Evolutionary conservation across 1,140 invertebrate species (phyloP).

Genomic region (Papilio helenus): DNA sequence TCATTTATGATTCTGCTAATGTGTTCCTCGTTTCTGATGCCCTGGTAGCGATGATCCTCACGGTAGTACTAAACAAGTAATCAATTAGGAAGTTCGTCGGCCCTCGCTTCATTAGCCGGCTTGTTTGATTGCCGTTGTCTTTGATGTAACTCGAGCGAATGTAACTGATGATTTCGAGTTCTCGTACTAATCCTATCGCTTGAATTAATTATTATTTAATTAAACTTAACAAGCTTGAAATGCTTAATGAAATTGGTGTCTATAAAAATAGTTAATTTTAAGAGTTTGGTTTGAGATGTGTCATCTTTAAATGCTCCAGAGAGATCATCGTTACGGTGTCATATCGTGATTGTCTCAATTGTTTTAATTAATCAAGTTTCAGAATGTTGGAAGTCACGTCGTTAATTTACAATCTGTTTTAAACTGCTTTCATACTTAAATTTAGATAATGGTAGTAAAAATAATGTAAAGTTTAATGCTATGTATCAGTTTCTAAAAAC

Average conservation of each 20-base stretch:
- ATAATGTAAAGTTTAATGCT: neutral
- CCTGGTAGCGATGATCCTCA: neutral
- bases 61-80: neutral
- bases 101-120: neutral
- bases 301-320: neutral
- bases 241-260: neutral
- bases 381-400: neutral
- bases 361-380: neutral
- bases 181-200: neutral
- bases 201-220: neutral
- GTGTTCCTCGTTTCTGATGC: neutral
- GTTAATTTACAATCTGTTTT: neutral
- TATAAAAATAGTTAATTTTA: neutral
- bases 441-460: neutral
- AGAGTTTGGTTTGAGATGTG: neutral
- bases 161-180: neutral
- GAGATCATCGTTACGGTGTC: neutral
- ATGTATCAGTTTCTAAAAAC: neutral
- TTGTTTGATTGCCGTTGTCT: neutral
- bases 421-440: neutral
- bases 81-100: slow-evolving; percentile 1
- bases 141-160: neutral
- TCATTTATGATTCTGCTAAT: neutral
- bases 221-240: neutral
- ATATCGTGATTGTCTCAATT: neutral